Percentiles rank a stretch among this genome's conserved stretches.
Evolutionary conservation across 2,797 vertebrate species (phyloP).

Genomic region (Petrocephalus schoutedeni): DNA sequence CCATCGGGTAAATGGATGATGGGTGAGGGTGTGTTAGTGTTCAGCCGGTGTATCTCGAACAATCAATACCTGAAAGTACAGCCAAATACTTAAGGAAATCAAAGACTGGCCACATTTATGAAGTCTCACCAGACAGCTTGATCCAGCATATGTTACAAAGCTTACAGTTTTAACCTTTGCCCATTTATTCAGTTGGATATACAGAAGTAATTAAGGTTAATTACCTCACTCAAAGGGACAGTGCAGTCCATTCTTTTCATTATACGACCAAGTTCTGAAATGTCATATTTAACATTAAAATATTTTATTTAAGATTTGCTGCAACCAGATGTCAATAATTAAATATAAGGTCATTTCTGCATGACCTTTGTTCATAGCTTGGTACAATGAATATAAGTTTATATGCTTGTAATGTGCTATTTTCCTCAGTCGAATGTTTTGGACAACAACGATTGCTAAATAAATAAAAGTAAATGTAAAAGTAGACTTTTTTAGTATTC

Average conservation of each 20-base stretch:
- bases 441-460: background rate
- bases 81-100: background rate
- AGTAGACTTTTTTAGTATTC: background rate
- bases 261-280: background rate
- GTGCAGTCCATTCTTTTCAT: background rate
- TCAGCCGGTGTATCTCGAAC: background rate
- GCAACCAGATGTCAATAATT: background rate
- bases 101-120: background rate
- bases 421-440: background rate
- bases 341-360: background rate
- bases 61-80: background rate
- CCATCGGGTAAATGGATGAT: background rate
- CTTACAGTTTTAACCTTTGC: background rate
- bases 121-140: background rate
- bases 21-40: background rate
- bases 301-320: background rate
- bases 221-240: constrained; percentile 10
- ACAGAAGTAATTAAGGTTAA: constrained; percentile 2
- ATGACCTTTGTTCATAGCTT: background rate
- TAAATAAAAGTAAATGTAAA: background rate
- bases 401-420: background rate
- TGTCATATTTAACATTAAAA: constrained; percentile 6
- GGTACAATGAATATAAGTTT: background rate
- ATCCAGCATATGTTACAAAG: background rate
- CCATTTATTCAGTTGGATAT: constrained; percentile 6